These are phyloP conservation scores for Hypomecis punctinalis DNA, from an alignment of 2,888 invertebrate species.

Conservation along the genomic window DNA sequence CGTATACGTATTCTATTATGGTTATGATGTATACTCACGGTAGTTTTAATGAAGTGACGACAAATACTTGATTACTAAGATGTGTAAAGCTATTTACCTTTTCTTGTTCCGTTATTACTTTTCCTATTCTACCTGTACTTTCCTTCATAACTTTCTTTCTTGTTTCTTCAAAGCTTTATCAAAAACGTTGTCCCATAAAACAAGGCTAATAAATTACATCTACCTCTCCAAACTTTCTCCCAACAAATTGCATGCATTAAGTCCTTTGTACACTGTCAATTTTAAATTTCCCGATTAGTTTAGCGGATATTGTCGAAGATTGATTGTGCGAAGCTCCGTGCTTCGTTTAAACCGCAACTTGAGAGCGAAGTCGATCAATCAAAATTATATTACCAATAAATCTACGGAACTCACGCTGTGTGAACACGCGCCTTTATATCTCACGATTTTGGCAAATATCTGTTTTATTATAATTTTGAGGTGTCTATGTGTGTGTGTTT, in stretches of 20 bases:
- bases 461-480: too few relatives aligned
- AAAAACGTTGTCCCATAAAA: not conserved
- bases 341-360: slow-evolving; percentile 65
- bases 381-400: slow-evolving; percentile 84
- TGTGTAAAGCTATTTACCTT: too few relatives aligned
- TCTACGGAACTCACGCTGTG: slow-evolving; percentile 70
- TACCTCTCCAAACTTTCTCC: not conserved
- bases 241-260: slow-evolving; percentile 30
- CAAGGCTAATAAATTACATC: not conserved
- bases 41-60: too few relatives aligned
- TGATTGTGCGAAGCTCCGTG: slow-evolving; percentile 61
- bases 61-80: too few relatives aligned
- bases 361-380: slow-evolving; percentile 74
- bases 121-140: too few relatives aligned
- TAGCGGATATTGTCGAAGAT: slow-evolving; percentile 56
- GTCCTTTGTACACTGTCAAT: slow-evolving; percentile 35
- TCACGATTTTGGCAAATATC: slow-evolving; percentile 44
- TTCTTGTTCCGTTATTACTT: too few relatives aligned
- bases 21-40: too few relatives aligned
- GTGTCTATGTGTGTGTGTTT: too few relatives aligned
- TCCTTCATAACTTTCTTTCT: not conserved
- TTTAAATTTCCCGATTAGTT: slow-evolving; percentile 43
- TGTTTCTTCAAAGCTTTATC: not conserved
- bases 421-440: slow-evolving; percentile 52
- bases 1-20: too few relatives aligned